Conservation (phyloP, 2,797 vertebrate species). For the Eupleurogrammus muticus region DNA sequence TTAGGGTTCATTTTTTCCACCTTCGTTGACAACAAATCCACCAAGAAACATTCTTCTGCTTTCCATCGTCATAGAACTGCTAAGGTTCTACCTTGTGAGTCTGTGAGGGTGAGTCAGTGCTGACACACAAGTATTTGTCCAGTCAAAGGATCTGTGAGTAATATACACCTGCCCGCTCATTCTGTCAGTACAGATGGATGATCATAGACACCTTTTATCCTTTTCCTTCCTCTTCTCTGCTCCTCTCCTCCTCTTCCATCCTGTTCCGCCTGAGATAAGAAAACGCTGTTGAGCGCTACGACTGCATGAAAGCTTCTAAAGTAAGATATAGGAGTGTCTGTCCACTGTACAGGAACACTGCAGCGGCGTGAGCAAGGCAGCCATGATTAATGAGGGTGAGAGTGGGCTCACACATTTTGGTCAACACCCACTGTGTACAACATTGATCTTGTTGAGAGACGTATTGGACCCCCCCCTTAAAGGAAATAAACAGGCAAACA, state of each 20-base stretch:
- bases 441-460: conserved; percentile 36
- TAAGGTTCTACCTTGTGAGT: not conserved
- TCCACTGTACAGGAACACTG: conserved; percentile 7
- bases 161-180: not conserved
- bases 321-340: conserved; percentile 4
- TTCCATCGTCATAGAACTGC: too few species aligned
- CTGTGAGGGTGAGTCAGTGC: not conserved
- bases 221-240: not conserved
- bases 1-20: too few species aligned
- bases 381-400: conserved; percentile 53
- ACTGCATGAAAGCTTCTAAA: conserved; percentile 3
- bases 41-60: too few species aligned
- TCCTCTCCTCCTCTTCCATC: not conserved
- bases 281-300: not conserved
- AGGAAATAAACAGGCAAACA: conserved; percentile 31
- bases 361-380: conserved; percentile 7
- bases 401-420: conserved; percentile 6
- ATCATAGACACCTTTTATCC: not conserved
- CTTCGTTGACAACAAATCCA: too few species aligned
- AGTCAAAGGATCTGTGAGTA: not conserved
- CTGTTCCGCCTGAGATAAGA: not conserved
- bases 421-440: conserved; percentile 22
- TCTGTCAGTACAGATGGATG: not conserved
- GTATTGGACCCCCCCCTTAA: not conserved
- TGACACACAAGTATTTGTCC: not conserved